Conservation (phyloP, 2,113 vertebrate species). For the Hydropotes inermis region DNA sequence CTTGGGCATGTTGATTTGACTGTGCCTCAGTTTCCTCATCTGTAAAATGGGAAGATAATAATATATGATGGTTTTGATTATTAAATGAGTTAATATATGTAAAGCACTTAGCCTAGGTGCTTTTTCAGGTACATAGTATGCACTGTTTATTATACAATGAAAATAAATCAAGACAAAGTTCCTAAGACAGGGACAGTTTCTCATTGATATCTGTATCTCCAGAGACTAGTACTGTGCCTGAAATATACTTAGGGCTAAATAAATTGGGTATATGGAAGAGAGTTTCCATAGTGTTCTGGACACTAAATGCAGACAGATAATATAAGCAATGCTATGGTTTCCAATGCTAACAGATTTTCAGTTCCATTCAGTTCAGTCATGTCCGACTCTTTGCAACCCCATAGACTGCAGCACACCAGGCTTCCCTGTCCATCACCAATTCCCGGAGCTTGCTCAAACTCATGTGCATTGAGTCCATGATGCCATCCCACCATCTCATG, state of each 20-base stretch:
- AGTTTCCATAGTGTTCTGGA: not conserved
- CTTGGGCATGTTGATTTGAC: not conserved
- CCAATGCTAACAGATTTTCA: not conserved
- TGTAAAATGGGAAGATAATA: not conserved
- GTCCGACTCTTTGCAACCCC: not conserved
- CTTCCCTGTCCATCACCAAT: not conserved
- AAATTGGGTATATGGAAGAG: not conserved
- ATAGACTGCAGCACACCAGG: not conserved
- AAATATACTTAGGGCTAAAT: not conserved
- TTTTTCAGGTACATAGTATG: not conserved
- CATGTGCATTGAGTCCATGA: not conserved
- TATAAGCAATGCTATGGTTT: not conserved
- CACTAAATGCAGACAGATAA: not conserved
- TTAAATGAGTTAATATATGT: not conserved
- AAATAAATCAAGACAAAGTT: not conserved
- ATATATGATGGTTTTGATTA: not conserved
- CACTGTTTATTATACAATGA: not conserved
- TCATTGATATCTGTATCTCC: not conserved
- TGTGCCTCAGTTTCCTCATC: not conserved
- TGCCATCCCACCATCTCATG: not conserved
- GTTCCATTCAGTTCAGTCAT: not conserved
- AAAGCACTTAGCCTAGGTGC: not conserved
- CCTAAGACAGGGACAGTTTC: not conserved
- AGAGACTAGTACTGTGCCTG: not conserved
- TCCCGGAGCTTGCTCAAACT: not conserved